Base-by-base conservation (phyloP, 2,113 vertebrate genomes). In the Dicerorhinus sumatrensis region DNA sequence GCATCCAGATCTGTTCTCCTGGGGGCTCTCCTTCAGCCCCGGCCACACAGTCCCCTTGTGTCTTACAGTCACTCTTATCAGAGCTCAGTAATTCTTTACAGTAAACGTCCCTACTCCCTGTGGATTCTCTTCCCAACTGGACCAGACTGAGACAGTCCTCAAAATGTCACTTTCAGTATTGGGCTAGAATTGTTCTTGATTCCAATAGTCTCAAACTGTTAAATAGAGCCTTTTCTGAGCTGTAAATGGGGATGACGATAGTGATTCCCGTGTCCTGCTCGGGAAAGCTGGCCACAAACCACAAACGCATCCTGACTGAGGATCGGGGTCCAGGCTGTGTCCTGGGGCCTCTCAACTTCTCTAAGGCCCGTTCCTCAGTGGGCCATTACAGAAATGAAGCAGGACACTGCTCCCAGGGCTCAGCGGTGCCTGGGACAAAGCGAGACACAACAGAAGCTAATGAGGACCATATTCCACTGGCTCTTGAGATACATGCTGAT, bases 401-500 rank as follows among this genome's bases (percentile, higher is more conserved):
- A 25, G 58, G 58, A 27, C 20, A 0, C 20, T 2, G 25, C 4
- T 0, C 39, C 31, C 0, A 0, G 29, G 23, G 72, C 48, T 2
- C 1, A 6, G 62, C 7, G 0, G 48, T 0, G 2, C 29, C 11
- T 0, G 7, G 31, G 60, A 46, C 10, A 1, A 14, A 1, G 6
- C 1, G 25, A 46, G 81, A 48, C 1, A 33, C 81, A 51, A 4
- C 25, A 5, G 25, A 39, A 51, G 84, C 25, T 62, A 0, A 5
- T 2, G 8, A 11, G 8, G 21, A 31, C 33, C 56, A 1, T 1
- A 0, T 17, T 46, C 11, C 70, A 8, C 17, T 3, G 27, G 39
- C 54, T 60, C 69, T 8, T 42, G 5, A 46, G 70, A 51, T 8
- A 21, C 42, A 42, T 8, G 69, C 51, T 1, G 11, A 42, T 14